phyloP scores from a whole-genome alignment of 2,888 invertebrate genomes.

The Conomelus anceps region DNA sequence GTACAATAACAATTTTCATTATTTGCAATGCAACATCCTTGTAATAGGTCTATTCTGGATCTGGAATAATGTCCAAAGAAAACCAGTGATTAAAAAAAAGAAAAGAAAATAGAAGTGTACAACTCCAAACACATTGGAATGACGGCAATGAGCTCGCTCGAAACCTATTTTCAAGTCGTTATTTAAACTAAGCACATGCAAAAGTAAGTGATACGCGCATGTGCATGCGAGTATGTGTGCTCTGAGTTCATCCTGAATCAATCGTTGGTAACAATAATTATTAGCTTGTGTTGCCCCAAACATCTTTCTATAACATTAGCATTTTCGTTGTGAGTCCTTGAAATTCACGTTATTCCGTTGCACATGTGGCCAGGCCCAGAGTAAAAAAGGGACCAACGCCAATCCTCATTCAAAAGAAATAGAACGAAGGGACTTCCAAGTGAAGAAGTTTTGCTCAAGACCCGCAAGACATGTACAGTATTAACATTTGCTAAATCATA shows the following conservation, averaged over 20 bases:
- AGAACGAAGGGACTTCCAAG: background rate
- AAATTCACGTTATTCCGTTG: background rate
- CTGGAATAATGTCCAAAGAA: too few relatives aligned
- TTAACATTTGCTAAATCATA: background rate
- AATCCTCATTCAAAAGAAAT: background rate
- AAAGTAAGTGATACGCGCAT: background rate
- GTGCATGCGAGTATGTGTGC: background rate
- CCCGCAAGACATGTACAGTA: background rate
- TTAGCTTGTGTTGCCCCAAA: background rate
- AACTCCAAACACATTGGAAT: too few relatives aligned
- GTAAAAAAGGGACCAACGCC: background rate
- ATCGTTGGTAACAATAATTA: background rate
- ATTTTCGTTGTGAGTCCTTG: background rate
- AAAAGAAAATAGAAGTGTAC: too few relatives aligned
- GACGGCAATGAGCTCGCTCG: too few relatives aligned
- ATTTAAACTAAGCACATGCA: background rate
- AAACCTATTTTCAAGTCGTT: too few relatives aligned
- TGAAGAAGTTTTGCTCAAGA: background rate
- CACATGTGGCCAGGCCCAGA: background rate
- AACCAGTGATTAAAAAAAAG: too few relatives aligned
- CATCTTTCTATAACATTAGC: background rate
- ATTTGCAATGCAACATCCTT: too few relatives aligned
- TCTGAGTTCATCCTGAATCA: background rate
- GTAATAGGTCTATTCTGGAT: too few relatives aligned
- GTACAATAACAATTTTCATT: too few relatives aligned